Evolutionary conservation across 2,888 invertebrate species (phyloP).

Genomic region (Oscheius sp.): DNA sequence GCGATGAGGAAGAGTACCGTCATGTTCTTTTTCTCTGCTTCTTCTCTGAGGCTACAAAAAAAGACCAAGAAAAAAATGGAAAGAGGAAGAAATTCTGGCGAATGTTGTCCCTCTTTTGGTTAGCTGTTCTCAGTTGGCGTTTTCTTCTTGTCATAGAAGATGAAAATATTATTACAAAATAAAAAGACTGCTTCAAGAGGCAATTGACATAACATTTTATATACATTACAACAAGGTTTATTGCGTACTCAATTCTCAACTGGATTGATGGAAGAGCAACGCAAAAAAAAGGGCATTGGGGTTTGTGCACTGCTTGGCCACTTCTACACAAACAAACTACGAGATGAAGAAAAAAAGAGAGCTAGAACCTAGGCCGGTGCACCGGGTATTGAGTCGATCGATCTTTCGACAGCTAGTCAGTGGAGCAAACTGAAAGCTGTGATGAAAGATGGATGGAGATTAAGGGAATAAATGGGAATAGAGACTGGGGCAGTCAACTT

Average conservation of each 20-base stretch:
- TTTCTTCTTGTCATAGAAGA: no score
- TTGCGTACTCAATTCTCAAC: neutral
- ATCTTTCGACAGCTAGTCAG: slow-evolving; percentile 4
- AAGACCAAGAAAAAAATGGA: no score
- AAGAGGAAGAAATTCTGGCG: no score
- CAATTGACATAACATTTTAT: slow-evolving; percentile 17
- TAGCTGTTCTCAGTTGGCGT: no score
- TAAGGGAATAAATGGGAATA: slow-evolving; percentile 17
- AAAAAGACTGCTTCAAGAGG: no score
- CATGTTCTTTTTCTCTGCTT: no score
- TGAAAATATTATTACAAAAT: no score
- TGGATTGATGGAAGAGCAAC: neutral
- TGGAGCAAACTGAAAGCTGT: slow-evolving; percentile 6
- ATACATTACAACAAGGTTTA: slow-evolving; percentile 26
- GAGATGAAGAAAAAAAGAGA: neutral
- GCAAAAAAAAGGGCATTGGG: slow-evolving; percentile 4
- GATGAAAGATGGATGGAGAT: slow-evolving; percentile 1
- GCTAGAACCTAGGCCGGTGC: slow-evolving; percentile 19
- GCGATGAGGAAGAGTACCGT: no score
- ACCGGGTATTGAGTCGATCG: slow-evolving; percentile 20
- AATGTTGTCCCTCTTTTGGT: no score
- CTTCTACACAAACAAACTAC: neutral
- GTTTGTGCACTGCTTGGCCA: slow-evolving; percentile 9
- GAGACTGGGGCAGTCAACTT: neutral
- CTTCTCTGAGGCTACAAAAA: no score